Percentiles rank a stretch among this genome's conserved stretches.
Conservation (phyloP, 1,140 invertebrate species). For the Vollenhovia emeryi region DNA sequence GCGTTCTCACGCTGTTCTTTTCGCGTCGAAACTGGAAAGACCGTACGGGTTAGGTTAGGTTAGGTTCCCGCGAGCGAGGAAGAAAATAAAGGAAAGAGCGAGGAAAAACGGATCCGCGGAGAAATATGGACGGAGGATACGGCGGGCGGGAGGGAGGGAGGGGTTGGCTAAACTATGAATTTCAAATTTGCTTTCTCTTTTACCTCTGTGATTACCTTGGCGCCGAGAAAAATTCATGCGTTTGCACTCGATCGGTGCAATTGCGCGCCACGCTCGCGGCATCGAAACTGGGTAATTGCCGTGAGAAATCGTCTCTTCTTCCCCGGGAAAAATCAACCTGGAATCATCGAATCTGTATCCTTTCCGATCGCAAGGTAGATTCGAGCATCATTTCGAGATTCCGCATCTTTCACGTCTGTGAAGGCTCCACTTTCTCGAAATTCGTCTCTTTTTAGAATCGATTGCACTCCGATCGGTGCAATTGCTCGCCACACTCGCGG, state of each 20-base stretch:
- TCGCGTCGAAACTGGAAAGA: background rate
- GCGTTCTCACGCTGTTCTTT: background rate
- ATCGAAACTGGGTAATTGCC: background rate
- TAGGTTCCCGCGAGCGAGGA: background rate
- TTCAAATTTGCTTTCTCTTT: background rate
- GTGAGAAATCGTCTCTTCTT: background rate
- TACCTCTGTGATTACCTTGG: background rate
- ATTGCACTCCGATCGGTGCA: background rate
- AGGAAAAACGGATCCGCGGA: background rate
- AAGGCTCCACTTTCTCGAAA: no score
- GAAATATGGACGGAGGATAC: background rate
- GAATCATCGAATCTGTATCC: no score
- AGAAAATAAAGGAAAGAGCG: background rate
- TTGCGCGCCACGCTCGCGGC: background rate
- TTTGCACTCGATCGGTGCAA: background rate
- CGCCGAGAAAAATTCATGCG: background rate
- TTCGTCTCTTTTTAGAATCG: no score
- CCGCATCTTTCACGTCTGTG: no score
- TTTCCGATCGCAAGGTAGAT: no score
- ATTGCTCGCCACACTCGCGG: background rate
- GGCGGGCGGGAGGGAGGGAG: no score
- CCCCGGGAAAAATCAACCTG: no score
- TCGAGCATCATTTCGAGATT: no score
- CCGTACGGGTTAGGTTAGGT: background rate
- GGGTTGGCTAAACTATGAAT: background rate